These are phyloP conservation scores for Hylia prasina DNA, from an alignment of 2,113 vertebrate species.

Conservation along the genomic window DNA sequence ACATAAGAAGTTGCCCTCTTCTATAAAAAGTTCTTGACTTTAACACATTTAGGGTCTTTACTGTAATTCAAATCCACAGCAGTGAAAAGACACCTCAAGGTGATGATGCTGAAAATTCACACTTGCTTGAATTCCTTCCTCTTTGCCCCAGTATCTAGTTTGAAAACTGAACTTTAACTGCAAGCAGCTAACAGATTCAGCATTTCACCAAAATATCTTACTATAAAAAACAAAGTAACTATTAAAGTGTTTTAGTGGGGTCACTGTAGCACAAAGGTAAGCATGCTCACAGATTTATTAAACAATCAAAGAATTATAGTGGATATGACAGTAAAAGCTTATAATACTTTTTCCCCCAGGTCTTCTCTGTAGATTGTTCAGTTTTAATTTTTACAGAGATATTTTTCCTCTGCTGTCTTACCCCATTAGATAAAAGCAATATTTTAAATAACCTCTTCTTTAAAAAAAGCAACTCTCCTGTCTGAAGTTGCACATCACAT, in stretches of 20 bases:
- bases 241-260: background rate
- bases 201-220: background rate
- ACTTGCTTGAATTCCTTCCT: background rate
- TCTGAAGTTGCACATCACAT: background rate
- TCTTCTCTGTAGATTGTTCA: background rate
- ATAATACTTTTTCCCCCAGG: fast-evolving
- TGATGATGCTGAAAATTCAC: background rate
- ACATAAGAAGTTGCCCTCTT: background rate
- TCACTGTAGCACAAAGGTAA: background rate
- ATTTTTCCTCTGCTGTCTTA: background rate
- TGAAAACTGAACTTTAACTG: background rate
- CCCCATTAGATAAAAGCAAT: background rate
- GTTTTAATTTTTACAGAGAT: background rate
- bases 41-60: background rate
- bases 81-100: background rate
- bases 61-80: background rate
- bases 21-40: background rate
- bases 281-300: background rate
- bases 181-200: background rate
- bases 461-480: background rate
- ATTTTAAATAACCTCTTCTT: background rate
- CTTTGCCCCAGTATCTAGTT: background rate
- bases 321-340: background rate
- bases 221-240: background rate
- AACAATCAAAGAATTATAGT: background rate